Evolutionary conservation across 2,888 invertebrate genomes (phyloP).

Genomic region (Creontiades dilutus): DNA sequence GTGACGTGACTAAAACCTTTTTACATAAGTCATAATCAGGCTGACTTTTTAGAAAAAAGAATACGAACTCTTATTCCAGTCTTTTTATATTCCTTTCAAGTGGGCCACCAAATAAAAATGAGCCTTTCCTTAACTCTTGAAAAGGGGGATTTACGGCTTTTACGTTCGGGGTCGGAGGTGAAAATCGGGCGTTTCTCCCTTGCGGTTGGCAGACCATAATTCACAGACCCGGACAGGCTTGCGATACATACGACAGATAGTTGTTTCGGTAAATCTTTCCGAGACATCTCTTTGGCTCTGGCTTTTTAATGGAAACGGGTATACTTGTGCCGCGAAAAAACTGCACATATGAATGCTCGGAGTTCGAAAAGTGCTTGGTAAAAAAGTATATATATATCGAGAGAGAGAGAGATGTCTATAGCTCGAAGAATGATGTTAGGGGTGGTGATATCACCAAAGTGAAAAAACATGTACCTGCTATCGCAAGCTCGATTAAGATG

Average conservation of each 20-base stretch:
- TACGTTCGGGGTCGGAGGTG: conserved; percentile 25
- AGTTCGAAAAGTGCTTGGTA: neutral
- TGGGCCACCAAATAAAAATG: neutral
- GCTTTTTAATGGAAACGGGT: conserved; percentile 31
- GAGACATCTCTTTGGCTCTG: conserved; percentile 32
- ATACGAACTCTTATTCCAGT: neutral
- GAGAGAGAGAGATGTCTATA: neutral
- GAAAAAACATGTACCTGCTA: conserved; percentile 6
- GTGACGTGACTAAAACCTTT: conserved; percentile 65
- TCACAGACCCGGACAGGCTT: neutral
- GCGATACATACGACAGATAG: conserved; percentile 27
- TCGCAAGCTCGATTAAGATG: no score
- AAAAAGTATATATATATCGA: neutral
- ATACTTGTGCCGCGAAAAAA: neutral
- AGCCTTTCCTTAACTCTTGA: neutral
- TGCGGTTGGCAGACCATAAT: conserved; percentile 1
- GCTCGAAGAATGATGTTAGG: neutral
- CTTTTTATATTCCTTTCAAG: conserved; percentile 3
- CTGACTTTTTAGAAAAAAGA: conserved; percentile 30
- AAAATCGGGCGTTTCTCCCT: conserved; percentile 11
- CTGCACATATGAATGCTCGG: neutral
- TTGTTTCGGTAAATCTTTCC: conserved; percentile 1
- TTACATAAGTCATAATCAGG: conserved; percentile 65
- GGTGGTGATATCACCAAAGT: neutral
- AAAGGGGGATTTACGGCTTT: neutral